phyloP scores from a whole-genome alignment of 1,140 invertebrate genomes.

The Drosophila rufa region DNA sequence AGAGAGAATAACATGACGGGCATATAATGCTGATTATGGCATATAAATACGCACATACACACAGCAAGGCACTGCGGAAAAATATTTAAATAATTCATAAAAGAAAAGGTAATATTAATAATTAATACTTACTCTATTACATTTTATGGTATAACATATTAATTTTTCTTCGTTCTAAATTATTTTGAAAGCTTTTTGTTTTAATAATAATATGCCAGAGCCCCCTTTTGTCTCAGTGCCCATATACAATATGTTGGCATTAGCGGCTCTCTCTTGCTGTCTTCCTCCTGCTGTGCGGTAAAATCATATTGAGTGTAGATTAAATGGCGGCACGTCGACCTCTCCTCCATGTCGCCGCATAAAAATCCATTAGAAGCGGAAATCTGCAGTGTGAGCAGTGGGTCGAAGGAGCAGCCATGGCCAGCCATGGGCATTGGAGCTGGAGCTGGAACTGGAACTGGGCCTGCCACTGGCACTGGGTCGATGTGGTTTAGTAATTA shows the following conservation, averaged over 20 bases:
- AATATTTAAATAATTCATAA: neutral
- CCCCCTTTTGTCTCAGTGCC: neutral
- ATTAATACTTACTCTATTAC: too few species aligned
- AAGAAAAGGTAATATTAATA: too few species aligned
- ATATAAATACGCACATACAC: conserved; percentile 70
- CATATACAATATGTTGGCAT: conserved; percentile 48
- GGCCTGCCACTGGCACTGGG: conserved; percentile 10
- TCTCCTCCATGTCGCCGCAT: conserved; percentile 48
- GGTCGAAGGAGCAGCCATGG: neutral
- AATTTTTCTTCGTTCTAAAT: too few species aligned
- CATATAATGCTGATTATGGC: conserved; percentile 78
- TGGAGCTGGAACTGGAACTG: neutral
- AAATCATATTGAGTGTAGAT: conserved; percentile 83
- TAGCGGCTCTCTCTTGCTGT: conserved; percentile 30
- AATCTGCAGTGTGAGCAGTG: conserved; percentile 49
- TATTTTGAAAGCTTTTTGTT: too few species aligned
- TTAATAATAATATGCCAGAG: too few species aligned
- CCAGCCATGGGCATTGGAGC: neutral
- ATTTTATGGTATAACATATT: too few species aligned
- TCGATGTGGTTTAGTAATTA: conserved; percentile 69
- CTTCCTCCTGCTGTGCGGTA: conserved; percentile 67
- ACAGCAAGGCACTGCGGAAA: conserved; percentile 8
- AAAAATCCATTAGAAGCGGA: conserved; percentile 78
- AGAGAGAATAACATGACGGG: conserved; percentile 51
- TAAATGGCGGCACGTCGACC: conserved; percentile 77